Evolutionary conservation across 2,888 invertebrate species (phyloP).

Genomic region (Ypsolopha sequella): DNA sequence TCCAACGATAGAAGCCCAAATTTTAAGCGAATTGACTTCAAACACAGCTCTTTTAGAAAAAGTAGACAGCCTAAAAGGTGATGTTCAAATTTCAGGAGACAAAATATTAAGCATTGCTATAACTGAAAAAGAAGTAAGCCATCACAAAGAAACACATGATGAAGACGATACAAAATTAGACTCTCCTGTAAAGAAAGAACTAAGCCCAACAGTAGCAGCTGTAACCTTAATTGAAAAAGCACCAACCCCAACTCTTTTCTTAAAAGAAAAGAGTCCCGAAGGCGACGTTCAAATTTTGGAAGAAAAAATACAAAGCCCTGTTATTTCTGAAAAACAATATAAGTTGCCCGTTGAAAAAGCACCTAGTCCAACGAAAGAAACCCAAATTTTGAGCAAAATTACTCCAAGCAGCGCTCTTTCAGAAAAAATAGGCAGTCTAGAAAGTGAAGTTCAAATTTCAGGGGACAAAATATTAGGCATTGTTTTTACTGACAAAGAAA

Average conservation of each 20-base stretch:
- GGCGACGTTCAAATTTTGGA: neutral
- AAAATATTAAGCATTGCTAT: neutral
- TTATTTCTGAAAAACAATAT: constrained; percentile 8
- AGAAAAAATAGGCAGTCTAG: neutral
- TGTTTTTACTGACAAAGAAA: neutral
- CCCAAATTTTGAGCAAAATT: neutral
- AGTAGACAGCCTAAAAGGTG: neutral
- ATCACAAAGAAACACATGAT: neutral
- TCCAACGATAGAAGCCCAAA: constrained; percentile 3
- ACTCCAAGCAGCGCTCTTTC: neutral
- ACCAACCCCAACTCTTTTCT: constrained; percentile 6
- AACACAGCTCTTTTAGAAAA: neutral
- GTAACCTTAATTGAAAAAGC: neutral
- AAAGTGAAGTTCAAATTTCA: too few relatives aligned
- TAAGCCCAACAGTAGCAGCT: neutral
- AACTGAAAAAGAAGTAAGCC: neutral
- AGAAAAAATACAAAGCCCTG: constrained; percentile 3
- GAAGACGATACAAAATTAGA: too few relatives aligned
- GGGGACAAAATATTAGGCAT: neutral
- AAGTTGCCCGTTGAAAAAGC: too few relatives aligned
- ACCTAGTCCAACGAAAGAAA: too few relatives aligned
- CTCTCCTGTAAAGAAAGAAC: neutral
- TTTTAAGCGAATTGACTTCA: neutral
- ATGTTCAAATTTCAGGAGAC: neutral
- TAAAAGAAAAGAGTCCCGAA: neutral